A percentile compares a stretch with the other conserved stretches of the same genome.
Evolutionary conservation across 2,888 invertebrate species (phyloP).

Genomic region (Marronus borbonicus): DNA sequence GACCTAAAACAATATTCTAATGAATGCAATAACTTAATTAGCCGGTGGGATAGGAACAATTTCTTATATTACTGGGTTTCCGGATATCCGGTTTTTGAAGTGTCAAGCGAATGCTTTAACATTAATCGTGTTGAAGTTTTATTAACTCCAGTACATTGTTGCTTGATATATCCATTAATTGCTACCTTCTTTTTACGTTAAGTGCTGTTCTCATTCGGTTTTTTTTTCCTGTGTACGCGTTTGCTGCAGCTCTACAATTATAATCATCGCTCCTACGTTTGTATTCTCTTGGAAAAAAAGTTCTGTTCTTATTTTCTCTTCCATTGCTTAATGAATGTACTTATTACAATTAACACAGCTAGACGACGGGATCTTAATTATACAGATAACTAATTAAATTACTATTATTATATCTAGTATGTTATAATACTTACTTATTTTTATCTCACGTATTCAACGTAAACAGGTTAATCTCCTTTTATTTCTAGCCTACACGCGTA

Average conservation of each 20-base stretch:
- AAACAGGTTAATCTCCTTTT: slow-evolving; percentile 24
- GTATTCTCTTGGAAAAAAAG: slow-evolving; percentile 12
- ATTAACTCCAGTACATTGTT: neutral
- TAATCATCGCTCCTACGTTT: neutral
- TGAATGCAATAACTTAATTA: neutral
- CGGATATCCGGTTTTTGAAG: slow-evolving; percentile 28
- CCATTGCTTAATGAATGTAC: slow-evolving; percentile 4
- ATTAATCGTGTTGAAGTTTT: slow-evolving; percentile 10
- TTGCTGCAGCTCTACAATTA: slow-evolving; percentile 1
- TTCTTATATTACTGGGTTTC: neutral
- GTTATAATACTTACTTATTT: slow-evolving; percentile 26
- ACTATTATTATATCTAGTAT: slow-evolving; percentile 20
- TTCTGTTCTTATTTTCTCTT: neutral
- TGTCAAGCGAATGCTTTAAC: slow-evolving; percentile 2
- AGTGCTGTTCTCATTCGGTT: neutral
- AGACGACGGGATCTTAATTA: slow-evolving; percentile 21
- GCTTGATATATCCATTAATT: neutral
- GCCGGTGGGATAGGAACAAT: neutral
- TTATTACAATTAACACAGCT: slow-evolving; percentile 28
- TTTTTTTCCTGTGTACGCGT: neutral
- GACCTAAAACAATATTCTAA: no score
- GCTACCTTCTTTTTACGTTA: slow-evolving; percentile 1
- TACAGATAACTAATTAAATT: slow-evolving; percentile 32
- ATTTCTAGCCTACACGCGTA: slow-evolving; percentile 20
- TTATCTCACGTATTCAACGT: slow-evolving; percentile 24